These are phyloP conservation scores for Cassiopea andromeda DNA, from an alignment of 30 jellyfish, hydroid and myxozoan species.

Conservation along the genomic window DNA sequence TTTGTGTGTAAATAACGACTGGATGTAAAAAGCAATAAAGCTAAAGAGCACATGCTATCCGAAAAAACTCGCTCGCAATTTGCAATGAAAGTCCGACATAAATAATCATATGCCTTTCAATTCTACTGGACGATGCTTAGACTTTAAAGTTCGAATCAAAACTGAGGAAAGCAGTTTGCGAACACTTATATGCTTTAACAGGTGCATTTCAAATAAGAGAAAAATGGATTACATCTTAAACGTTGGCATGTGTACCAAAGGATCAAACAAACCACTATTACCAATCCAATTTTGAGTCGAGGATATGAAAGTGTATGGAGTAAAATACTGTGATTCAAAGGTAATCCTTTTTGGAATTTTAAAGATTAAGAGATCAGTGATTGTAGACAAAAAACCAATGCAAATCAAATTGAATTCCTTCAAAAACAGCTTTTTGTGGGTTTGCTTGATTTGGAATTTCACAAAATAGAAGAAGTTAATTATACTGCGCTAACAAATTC, in stretches of 20 bases:
- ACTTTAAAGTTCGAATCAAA: background rate
- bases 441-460: background rate
- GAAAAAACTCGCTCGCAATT: too few relatives aligned
- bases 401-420: background rate
- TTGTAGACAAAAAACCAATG: background rate
- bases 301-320: background rate
- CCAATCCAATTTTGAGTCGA: background rate
- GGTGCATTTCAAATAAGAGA: slow-evolving; percentile 1
- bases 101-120: background rate
- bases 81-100: background rate
- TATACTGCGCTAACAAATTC: background rate
- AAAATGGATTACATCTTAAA: background rate
- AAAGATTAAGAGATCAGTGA: background rate
- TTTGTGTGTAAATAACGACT: background rate
- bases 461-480: too few relatives aligned
- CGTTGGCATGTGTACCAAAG: background rate
- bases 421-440: background rate
- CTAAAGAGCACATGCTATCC: too few relatives aligned
- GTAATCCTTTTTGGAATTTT: background rate
- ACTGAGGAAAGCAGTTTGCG: background rate
- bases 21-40: too few relatives aligned
- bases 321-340: background rate
- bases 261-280: background rate
- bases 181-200: background rate
- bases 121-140: background rate